A percentile compares a stretch with the other conserved stretches of the same genome.
These are phyloP conservation scores for Mnemiopsis leidyi DNA, from an alignment of 37 sponge, comb jelly and placozoan genomes.

Conservation along the genomic window DNA sequence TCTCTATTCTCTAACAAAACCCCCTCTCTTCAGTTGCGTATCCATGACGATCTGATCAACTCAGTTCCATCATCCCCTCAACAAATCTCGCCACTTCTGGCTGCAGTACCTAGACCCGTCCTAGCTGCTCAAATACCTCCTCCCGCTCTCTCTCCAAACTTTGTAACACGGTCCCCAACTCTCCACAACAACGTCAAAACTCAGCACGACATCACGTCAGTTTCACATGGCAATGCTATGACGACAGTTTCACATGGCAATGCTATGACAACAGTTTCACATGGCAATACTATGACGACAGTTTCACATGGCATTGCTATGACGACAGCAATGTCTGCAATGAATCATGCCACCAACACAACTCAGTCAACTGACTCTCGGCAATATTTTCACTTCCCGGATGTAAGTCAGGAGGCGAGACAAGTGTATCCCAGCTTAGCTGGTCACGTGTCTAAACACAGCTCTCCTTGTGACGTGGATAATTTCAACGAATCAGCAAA, in stretches of 20 bases:
- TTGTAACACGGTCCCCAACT: neutral
- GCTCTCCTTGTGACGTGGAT: neutral
- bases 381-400: constrained; percentile 45
- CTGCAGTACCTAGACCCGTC: too few species aligned
- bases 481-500: neutral
- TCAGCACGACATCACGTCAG: too few species aligned
- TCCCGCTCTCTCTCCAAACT: neutral
- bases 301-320: neutral
- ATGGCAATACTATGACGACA: neutral
- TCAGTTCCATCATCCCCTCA: neutral
- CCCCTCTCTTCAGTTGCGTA: neutral
- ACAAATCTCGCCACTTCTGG: neutral
- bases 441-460: neutral
- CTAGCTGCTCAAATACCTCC: too few species aligned
- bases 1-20: too few species aligned
- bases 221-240: neutral
- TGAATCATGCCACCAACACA: neutral
- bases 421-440: too few species aligned
- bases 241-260: neutral
- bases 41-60: neutral
- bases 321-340: neutral
- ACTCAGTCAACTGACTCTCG: neutral
- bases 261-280: neutral
- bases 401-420: neutral
- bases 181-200: too few species aligned